Base-by-base conservation (phyloP, 37 sponge, comb jelly and placozoan genomes). In the Theonella swinhoei region DNA sequence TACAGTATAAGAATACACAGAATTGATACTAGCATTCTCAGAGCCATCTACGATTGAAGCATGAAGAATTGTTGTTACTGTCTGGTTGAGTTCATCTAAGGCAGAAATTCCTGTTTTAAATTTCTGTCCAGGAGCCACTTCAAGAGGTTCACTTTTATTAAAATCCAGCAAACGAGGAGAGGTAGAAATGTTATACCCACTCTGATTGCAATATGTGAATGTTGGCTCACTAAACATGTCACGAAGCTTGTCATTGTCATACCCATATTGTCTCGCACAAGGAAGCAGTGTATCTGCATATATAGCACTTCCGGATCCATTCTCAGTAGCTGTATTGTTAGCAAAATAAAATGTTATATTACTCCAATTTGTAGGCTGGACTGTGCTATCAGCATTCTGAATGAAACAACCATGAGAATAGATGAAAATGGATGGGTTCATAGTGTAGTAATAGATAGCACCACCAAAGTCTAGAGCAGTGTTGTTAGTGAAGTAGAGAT, bases 381-480 rank as follows among this genome's bases (percentile, higher is more conserved):
- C 40, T 3, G 5, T 3, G 2, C 4, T 19, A 38, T 80, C 25
- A 4, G 8, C 14, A 74, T 70, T 74, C 25, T 26, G 9, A 2
- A 83, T 74, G 42, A 74, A 59, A 64, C 84, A 83, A 20, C 30
- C 60, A 1, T 37, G 42, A 1, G 26, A 33, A 4, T 61, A 30
- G 37, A 62, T 9, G 39, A 74, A 77, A 20, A 43, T 38, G 9
- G 25, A 23, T 7, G 22, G 11, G 30, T 42, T 39, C 4, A 24
- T 22, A 24, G 28, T 20, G 17, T 41, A 59, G 30, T 17, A 24
- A 34, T 71, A 81, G 59, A 81, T 81, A 9, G 82, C 82, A 35
- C 82, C 82, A 59, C 82, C 82, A 47, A 70, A 38, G 1, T 81
- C 82, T 30, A n/a, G 37, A 11, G 82, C 82, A 20, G 4, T 71